Evolutionary conservation across 2,113 vertebrate species (phyloP), one percentile per base, ranked within the genome.

Genomic region (Saccopteryx bilineata): DNA sequence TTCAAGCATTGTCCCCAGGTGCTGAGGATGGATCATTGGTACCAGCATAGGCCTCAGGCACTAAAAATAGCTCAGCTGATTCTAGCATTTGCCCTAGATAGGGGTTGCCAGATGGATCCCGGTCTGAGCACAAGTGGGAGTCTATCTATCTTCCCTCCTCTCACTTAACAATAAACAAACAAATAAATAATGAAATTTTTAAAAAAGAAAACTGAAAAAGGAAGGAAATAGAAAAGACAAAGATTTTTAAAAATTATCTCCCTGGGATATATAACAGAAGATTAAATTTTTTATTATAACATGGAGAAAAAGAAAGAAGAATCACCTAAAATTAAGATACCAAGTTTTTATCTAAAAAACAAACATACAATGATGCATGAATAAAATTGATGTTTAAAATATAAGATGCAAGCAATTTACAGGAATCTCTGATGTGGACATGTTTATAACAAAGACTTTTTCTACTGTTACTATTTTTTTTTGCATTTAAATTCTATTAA

Each of bases 351-450:
- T 63, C 80, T 88, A 68, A 68, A 15, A 89, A 87, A 81, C 69
- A 90, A 90, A 65, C 56, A 33, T 82, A 39, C 28, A 23, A 66
- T 94, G 87, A 84, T 48, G 61, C 23, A 93, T 48, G 17, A 93
- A 97, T 4, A 88, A 92, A 95, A 95, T 91, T 96, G 93, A 93
- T 89, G 71, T 96, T 97, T 97, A 97, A 81, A 88, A 90, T 50
- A 63, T 95, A 86, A 97, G 97, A 97, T 79, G 50, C 50, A 97
- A 98, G 54, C 93, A 72, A 97, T 86, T 87, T 96, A 92, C 39
- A 98, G 72, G 61, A 93, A 56, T 6, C 76, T 84, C 89, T 54
- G 54, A 97, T 94, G 8, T 96, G 80, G 68, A 97, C 83, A 74
- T 75, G 31, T 68, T 94, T 95, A 89, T 69, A 97, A 97, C 54